These are phyloP conservation scores for Dendropsophus ebraccatus DNA, from an alignment of 2,113 vertebrate species.

Conservation along the genomic window DNA sequence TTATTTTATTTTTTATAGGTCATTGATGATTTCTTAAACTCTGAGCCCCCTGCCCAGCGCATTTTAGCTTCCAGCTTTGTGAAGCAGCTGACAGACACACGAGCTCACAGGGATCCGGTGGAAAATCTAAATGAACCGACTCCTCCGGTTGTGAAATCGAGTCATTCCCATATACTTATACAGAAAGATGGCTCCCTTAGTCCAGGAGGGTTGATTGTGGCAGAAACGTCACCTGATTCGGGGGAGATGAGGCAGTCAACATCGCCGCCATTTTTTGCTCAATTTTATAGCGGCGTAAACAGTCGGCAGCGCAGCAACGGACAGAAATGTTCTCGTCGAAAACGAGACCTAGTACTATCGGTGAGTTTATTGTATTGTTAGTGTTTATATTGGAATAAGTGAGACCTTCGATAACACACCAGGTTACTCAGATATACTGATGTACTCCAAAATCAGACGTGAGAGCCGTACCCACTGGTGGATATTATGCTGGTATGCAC, in stretches of 20 bases:
- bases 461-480: too few relatives aligned
- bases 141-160: conserved; percentile 3
- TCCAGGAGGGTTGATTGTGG: conserved; percentile 52
- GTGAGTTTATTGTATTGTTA: conserved; percentile 64
- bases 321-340: conserved; percentile 71
- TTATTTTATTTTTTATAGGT: too few relatives aligned
- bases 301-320: conserved; percentile 66
- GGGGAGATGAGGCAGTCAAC: conserved; percentile 19
- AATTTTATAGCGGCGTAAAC: conserved; percentile 61
- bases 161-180: conserved; percentile 46
- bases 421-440: background rate
- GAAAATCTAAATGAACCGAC: conserved; percentile 64
- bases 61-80: conserved; percentile 66
- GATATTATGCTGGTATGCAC: too few relatives aligned
- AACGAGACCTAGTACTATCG: conserved; percentile 73
- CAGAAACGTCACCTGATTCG: conserved; percentile 12
- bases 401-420: background rate
- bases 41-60: conserved; percentile 64
- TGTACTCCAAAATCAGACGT: too few relatives aligned
- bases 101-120: conserved; percentile 64
- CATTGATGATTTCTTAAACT: conserved; percentile 65
- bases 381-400: background rate
- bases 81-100: conserved; percentile 67
- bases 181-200: conserved; percentile 55
- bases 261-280: conserved; percentile 57